Evolutionary conservation across 2,113 vertebrate species (phyloP), one percentile per base, ranked within the genome.

Genomic region (Pithys albifrons): DNA sequence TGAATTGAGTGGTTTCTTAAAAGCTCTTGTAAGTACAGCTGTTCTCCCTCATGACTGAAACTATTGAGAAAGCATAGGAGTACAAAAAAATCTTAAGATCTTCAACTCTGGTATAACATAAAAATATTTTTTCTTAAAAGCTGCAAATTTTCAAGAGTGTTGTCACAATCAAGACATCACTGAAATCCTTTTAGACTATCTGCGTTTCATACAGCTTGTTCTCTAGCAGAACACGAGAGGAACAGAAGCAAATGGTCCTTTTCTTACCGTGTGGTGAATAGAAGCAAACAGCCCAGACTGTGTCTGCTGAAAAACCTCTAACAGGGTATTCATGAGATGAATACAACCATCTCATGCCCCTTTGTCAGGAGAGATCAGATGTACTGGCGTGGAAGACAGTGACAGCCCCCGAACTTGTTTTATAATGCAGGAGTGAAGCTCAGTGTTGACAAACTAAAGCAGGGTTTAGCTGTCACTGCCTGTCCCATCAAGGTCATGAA

Each of bases 241-340:
- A 86, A 86, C 83, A 93, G 92, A 77, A 93, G 88, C 72, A 91
- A 97, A 96, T 57, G 58, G 55, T 66, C 75, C 82, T 90, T 95
- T 97, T 95, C 90, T 95, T 92, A 57, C 83, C 6, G 12, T 24
- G 69, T 64, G 28, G 27, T 90, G 88, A 96, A 94, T 75, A 87
- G 96, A 65, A 89, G 66, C 66, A 85, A 95, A 82, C 70, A 82
- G 86, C 57, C 61, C 73, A 72, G 90, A n/a, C 70, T 45, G 69
- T 90, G 79, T 72, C 81, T 16, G 18, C 76, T 96, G 83, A 94
- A 82, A 95, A 93, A 84, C 45, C 74, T 65, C 52, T 78, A 69
- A 73, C 85, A 75, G 79, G 54, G 80, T 75, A 95, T 96, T 96
- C 92, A 97, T 65, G 81, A 89, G 86, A 92, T 87, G 92, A 96